Evolutionary conservation across 2,888 invertebrate species (phyloP), one percentile per base, ranked within the genome.

Genomic region (Drosophila stalkeri): DNA sequence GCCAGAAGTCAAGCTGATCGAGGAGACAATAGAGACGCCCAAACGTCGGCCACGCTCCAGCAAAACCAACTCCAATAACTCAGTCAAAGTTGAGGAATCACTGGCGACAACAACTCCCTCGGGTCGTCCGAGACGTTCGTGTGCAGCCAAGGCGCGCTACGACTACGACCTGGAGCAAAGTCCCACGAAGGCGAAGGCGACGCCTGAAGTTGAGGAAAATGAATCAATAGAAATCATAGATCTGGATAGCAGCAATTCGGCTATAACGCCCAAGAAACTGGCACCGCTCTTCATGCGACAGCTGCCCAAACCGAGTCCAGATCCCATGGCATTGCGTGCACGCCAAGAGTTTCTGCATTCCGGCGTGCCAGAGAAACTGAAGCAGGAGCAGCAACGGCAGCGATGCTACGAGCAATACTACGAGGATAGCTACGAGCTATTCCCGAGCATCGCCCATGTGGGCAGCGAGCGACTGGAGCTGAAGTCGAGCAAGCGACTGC

Each of bases 271-370:
- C 18, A 84, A 92, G 47, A 96, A 96, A 92, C 89, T 96, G 47
- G 97, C 97, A 1, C 96, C 97, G n/a, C 93, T 97, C 52, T 97
- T 97, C 92, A 89, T 94, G 1, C 94, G 94, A 69, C 89, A 72
- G 35, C 44, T 92, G 46, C 91, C 94, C 14, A 96, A 95, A 92
- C 94, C 94, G 9, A 94, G 94, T 89, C 89, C 94, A 18, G 95
- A 96, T 93, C 94, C 94, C 18, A 94, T 93, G 61, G 92, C 94
- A 47, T 67, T 95, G 51, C 95, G 95, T 91, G 96, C 97, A 7
- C 95, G 95, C 81, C 94, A 94, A 73, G 94, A 94, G 71, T 97
- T 97, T 92, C 93, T 97, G 43, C 94, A 95, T 80, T 96, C 96
- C 72, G 96, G 96, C n/a, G 94, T 96, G 8, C 95, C 96, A 12